Base-by-base conservation (phyloP, 2,797 vertebrate genomes). In the Sylvia borin region DNA sequence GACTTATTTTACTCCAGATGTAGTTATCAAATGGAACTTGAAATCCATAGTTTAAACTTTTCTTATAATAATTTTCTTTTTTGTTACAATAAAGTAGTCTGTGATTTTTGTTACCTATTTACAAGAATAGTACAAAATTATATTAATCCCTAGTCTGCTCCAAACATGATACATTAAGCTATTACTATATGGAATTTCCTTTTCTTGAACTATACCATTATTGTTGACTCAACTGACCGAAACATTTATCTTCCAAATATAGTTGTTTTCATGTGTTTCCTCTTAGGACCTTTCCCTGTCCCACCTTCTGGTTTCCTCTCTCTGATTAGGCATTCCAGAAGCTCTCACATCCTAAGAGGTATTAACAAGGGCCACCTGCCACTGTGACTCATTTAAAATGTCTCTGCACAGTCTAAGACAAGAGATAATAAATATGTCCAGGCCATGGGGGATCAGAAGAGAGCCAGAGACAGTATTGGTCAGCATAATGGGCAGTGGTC, bases 301-400 rank as follows among this genome's bases (percentile, higher is more conserved):
- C 76, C 51, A 71, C 92, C 71, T 93, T 88, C 74, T 86, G 62
- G 7, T 92, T 93, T 77, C 57, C 54, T 77, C 36, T 68, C n/a
- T 65, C 84, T 80, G 24, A 48, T 81, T 78, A 88, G 76, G 17
- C 38, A 58, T 85, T 91, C 73, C 58, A 91, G 42, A 53, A 87
- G 57, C 55, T 92, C 50, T 90, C 60, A 75, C 53, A 77, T 57
- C 75, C 54, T 80, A 51, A 75, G 81, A 92, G 60, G 45, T 78
- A 96, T 92, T 93, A 96, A 92, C 66, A 95, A 83, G 55, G 75
- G 76, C 91, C 91, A 94, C 73, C 94, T 97, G 94, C 89, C 81
- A 78, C 85, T 86, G 93, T 91, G 90, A 73, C 85, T 96, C 60
- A 86, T 96, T 94, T 94, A 50, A 90, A 93, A 87, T 51, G 60